Base-by-base conservation (phyloP, 2,113 vertebrate genomes). In the Pachypanchax playfairii region DNA sequence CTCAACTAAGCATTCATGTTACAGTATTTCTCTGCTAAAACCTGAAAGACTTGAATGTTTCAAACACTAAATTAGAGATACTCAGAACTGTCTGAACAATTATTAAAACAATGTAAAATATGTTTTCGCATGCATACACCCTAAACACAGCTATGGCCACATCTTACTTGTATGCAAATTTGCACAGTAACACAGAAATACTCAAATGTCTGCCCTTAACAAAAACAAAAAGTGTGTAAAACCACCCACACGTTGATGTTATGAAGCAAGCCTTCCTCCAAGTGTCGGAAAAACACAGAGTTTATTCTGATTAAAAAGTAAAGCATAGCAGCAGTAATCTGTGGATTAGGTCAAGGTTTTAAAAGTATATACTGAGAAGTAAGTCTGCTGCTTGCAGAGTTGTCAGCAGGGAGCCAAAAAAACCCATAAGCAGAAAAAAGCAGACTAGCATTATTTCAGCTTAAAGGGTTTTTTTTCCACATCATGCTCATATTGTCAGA, bases 281-380 rank as follows among this genome's bases (percentile, higher is more conserved):
- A 38, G n/a, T 70, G 36, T 41, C 61, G 25, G 18, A 56, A 48
- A 33, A 21, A 26, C 41, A 75, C 52, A 74, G 58, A 47, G 48
- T 53, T 21, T 68, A 54, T 58, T 69, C 46, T 71, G 60, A 78
- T 78, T 50, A 70, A 70, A 81, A 62, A 44, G 47, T 38, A 57
- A 75, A 65, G 63, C 63, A 26, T 11, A 9, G 69, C 39, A 22
- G 48, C 51, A 35, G 25, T 82, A 76, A 83, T 73, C 74, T 76
- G 51, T n/a, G 38, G 61, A 71, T 87, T 60, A 76, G 31, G n/a
- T 51, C 6, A 17, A 55, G 51, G 6, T 64, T 76, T 61, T 24
- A 39, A 49, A 55, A 38, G 21, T 43, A 11, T 38, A 18, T 8
- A 31, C 21, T 36, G 33, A 59, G 49, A 52, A 51, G 42, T 31